Conservation (phyloP, 2,113 vertebrate genomes). For the Copsychus sechellarum region DNA sequence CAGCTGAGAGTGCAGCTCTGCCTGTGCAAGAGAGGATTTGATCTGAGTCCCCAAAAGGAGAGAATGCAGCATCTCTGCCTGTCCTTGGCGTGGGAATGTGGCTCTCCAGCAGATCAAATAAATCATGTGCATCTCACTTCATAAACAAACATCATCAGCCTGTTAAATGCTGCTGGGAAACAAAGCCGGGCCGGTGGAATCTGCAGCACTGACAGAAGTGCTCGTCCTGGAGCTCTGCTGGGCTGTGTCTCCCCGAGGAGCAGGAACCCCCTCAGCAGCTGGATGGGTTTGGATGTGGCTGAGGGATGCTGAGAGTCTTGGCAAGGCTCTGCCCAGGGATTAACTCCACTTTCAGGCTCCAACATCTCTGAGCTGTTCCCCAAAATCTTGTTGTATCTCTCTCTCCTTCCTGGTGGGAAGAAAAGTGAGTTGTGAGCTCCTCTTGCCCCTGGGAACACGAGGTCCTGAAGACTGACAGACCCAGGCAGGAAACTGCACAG, state of each 20-base stretch:
- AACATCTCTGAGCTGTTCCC: background rate
- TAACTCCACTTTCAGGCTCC: background rate
- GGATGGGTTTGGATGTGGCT: background rate
- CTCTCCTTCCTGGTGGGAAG: background rate
- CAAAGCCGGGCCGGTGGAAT: background rate
- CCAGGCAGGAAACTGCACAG: background rate
- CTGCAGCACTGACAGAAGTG: background rate
- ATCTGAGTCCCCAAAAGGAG: background rate
- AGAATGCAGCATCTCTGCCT: background rate
- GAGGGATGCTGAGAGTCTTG: background rate
- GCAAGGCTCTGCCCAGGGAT: background rate
- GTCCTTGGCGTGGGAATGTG: constrained; percentile 3
- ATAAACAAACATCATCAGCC: constrained; percentile 51
- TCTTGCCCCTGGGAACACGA: background rate
- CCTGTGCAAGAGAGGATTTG: background rate
- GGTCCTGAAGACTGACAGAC: background rate
- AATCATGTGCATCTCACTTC: constrained; percentile 49
- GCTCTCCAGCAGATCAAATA: constrained; percentile 35
- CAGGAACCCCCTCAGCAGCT: background rate
- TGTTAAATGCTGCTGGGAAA: constrained; percentile 12
- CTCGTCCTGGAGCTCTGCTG: background rate
- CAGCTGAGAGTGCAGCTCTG: background rate
- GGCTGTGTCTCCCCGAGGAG: background rate
- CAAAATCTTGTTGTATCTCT: background rate
- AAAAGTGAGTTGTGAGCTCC: background rate